These are phyloP conservation scores for Pteronotus mesoamericanus DNA, from an alignment of 2,797 vertebrate genomes.

Conservation along the genomic window DNA sequence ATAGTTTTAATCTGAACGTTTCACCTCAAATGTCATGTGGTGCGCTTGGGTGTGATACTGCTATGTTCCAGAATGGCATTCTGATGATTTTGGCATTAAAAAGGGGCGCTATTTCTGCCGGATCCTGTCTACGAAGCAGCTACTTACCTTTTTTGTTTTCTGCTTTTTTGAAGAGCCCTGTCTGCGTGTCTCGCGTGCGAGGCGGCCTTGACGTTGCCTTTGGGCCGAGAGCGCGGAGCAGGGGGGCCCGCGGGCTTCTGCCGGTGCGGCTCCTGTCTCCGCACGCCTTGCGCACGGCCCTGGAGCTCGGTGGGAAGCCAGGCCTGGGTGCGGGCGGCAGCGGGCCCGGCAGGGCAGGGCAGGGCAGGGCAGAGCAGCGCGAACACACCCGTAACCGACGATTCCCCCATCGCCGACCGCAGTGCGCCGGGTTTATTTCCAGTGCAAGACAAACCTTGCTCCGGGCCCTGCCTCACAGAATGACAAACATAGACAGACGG, in stretches of 20 bases:
- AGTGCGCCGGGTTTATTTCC: slow-evolving; percentile 8
- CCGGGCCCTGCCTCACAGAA: neutral
- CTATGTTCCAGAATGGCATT: no score
- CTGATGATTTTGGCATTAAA: no score
- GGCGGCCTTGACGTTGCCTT: slow-evolving; percentile 72
- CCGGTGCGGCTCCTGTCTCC: no score
- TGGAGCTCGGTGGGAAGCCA: no score
- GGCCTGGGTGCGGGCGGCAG: slow-evolving; percentile 42
- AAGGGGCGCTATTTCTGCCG: no score
- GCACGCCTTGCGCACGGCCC: no score
- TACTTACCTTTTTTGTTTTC: neutral
- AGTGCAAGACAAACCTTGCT: neutral
- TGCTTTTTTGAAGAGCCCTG: neutral
- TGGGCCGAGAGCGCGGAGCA: slow-evolving; percentile 65
- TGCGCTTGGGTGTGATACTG: no score
- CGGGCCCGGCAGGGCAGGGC: slow-evolving; percentile 52
- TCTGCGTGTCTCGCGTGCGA: slow-evolving; percentile 47
- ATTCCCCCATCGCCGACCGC: neutral
- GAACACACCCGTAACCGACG: no score
- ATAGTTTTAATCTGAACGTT: no score
- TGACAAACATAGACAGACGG: neutral
- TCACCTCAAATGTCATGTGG: no score
- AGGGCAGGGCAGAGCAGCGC: slow-evolving; percentile 5
- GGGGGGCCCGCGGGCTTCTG: slow-evolving; percentile 77
- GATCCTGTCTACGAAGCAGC: neutral